Conservation (phyloP, 2,113 vertebrate genomes). For the Rhinopomastus cyanomelas region DNA sequence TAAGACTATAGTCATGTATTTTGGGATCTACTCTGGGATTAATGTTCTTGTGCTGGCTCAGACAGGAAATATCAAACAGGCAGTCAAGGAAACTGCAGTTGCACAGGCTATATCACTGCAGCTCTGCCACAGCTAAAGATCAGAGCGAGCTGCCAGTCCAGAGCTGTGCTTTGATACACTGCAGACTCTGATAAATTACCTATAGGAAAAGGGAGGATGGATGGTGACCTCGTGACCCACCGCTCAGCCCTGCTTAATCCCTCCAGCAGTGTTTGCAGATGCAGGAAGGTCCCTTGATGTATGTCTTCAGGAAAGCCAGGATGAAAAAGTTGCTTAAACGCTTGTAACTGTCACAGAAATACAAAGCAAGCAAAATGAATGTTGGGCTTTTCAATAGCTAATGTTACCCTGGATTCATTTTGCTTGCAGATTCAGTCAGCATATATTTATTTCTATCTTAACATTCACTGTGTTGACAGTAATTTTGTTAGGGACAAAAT, state of each 20-base stretch:
- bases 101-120: neutral
- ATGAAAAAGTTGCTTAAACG: neutral
- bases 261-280: neutral
- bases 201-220: neutral
- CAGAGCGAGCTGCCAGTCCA: neutral
- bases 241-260: neutral
- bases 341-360: conserved; percentile 29
- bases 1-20: neutral
- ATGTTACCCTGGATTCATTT: neutral
- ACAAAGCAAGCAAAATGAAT: neutral
- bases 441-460: neutral
- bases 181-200: neutral
- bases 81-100: neutral
- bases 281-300: neutral
- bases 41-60: neutral
- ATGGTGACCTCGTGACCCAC: neutral
- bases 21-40: neutral
- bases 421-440: neutral
- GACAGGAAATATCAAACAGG: neutral
- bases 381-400: neutral
- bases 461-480: conserved; percentile 6
- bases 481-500: conserved; percentile 20
- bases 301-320: neutral
- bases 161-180: neutral
- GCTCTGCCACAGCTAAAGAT: neutral